A percentile compares a stretch with the other conserved stretches of the same genome.
These are phyloP conservation scores for Eriocheir sinensis DNA, from an alignment of 1,140 invertebrate genomes.

Conservation along the genomic window DNA sequence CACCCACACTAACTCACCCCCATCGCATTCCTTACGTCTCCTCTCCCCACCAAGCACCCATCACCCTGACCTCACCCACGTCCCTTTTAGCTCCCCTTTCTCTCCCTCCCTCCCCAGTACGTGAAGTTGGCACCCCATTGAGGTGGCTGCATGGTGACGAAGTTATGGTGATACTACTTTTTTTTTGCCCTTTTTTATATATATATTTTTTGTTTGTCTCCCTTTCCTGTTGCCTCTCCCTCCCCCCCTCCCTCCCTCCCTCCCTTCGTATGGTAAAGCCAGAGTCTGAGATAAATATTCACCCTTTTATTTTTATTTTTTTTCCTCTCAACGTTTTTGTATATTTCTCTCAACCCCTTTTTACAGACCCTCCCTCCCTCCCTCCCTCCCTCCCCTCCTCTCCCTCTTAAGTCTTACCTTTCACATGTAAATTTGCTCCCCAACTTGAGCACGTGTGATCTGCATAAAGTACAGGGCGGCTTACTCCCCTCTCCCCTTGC, in stretches of 20 bases:
- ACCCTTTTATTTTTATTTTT: constrained; percentile 10
- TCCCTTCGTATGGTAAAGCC: constrained; percentile 6
- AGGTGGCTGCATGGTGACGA: background rate
- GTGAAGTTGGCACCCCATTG: background rate
- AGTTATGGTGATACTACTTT: too few species aligned
- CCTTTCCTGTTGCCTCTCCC: background rate
- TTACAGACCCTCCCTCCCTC: background rate
- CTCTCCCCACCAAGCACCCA: background rate
- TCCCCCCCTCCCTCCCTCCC: constrained; percentile 2
- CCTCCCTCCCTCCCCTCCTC: background rate
- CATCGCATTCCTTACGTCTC: too few species aligned
- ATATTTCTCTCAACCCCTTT: background rate
- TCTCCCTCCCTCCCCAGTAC: background rate
- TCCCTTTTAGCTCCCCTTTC: background rate
- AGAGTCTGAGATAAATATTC: background rate
- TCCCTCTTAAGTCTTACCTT: constrained; percentile 40
- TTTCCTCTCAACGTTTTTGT: background rate
- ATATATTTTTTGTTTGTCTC: background rate
- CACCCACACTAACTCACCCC: too few species aligned
- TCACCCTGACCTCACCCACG: background rate
- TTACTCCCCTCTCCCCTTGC: background rate
- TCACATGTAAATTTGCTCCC: constrained; percentile 61
- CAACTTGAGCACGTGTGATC: constrained; percentile 47
- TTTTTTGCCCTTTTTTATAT: background rate
- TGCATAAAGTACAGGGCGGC: constrained; percentile 46